These are phyloP conservation scores for Temnothorax longispinosus DNA, from an alignment of 1,140 invertebrate species.

Conservation along the genomic window DNA sequence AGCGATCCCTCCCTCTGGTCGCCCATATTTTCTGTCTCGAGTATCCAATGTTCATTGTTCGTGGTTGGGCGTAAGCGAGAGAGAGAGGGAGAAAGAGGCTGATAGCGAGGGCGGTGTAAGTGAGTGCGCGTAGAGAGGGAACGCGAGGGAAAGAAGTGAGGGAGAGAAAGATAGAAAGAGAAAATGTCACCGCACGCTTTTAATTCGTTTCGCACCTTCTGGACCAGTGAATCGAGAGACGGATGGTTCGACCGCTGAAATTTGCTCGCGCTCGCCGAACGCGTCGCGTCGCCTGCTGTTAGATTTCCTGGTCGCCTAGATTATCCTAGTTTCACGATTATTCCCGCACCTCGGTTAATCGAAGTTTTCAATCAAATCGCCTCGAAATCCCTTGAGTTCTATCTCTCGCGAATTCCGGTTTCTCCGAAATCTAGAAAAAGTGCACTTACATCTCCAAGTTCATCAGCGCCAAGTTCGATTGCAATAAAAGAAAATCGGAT, in stretches of 20 bases:
- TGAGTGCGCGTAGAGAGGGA: not conserved
- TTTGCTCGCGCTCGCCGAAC: conserved; percentile 54
- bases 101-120: conserved; percentile 27
- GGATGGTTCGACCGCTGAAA: conserved; percentile 66
- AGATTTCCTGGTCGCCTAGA: conserved; percentile 32
- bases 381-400: not conserved
- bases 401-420: not conserved
- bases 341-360: not conserved
- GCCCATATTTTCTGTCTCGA: conserved; percentile 76
- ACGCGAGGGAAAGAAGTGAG: conserved; percentile 3
- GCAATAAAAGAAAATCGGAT: not conserved
- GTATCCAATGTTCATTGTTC: conserved; percentile 76
- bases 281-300: conserved; percentile 43
- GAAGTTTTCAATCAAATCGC: conserved; percentile 2
- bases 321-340: conserved; percentile 40
- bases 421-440: not conserved
- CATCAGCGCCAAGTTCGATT: not conserved
- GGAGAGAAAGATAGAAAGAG: conserved; percentile 31
- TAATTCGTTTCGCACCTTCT: conserved; percentile 79
- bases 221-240: conserved; percentile 72
- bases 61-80: conserved; percentile 28
- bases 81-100: conserved; percentile 4
- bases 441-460: no score
- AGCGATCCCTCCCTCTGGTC: conserved; percentile 49
- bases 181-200: conserved; percentile 66